These are phyloP conservation scores for Drosophila mojavensis DNA, from an alignment of 1,140 invertebrate genomes.

Conservation along the genomic window DNA sequence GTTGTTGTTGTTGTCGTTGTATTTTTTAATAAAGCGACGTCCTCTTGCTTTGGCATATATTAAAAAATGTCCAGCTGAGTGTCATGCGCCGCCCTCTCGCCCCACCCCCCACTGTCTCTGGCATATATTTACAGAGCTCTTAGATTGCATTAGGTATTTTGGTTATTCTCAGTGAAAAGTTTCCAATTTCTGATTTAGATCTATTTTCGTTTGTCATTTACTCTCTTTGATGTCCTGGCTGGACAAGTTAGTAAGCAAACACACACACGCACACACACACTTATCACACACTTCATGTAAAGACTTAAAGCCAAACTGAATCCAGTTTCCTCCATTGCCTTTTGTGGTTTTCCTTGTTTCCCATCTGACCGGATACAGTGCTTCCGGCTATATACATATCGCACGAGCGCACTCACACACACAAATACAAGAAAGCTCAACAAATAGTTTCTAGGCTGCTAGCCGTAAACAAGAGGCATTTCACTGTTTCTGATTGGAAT, in stretches of 20 bases:
- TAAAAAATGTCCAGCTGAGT: constrained; percentile 59
- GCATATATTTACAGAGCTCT: neutral
- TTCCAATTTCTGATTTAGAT: constrained; percentile 25
- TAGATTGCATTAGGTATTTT: constrained; percentile 8
- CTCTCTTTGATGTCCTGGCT: constrained; percentile 17
- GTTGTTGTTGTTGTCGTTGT: neutral
- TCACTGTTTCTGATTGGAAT: too few species aligned
- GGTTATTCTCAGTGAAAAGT: neutral
- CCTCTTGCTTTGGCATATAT: constrained; percentile 42
- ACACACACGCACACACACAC: neutral
- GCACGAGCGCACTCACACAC: too few species aligned
- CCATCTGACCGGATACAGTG: neutral
- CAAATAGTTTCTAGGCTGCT: too few species aligned
- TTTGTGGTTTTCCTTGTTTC: neutral
- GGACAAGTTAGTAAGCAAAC: neutral
- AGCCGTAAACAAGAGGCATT: too few species aligned
- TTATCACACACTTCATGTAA: neutral
- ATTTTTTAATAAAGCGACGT: constrained; percentile 57
- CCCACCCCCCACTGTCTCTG: constrained; percentile 16
- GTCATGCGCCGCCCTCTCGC: neutral
- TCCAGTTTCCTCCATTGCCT: neutral
- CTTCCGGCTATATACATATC: too few species aligned
- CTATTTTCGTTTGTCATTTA: constrained; percentile 10
- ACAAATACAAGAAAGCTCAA: too few species aligned
- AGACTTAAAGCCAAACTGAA: neutral